Base-by-base conservation (phyloP, 2,797 vertebrate genomes). In the Phrynocephalus forsythii region DNA sequence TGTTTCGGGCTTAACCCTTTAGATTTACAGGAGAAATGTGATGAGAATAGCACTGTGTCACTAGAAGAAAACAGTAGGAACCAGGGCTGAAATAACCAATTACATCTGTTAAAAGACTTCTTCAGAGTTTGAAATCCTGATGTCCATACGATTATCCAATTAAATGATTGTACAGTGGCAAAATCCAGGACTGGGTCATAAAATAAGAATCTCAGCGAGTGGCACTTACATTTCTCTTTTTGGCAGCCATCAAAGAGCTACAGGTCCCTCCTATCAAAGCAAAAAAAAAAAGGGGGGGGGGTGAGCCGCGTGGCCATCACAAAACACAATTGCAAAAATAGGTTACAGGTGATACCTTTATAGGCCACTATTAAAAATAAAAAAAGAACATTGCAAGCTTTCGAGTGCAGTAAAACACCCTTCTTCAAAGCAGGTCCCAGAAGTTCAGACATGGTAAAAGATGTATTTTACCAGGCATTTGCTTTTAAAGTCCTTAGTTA, bases 41-140 rank as follows among this genome's bases (percentile, higher is more conserved):
- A 5, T 77, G 7, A 50, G 44, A 77, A 78, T 38, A 68, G 22
- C n/a, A 75, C 24, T 33, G 56, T 63, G 30, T 44, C 15, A 2
- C 48, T 68, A 67, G 63, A 9, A n/a, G 73, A 84, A 22, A 60
- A 75, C n/a, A 85, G 84, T 8, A 30, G 67, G 73, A 77, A 68
- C 20, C 24, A 30, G 28, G 78, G 73, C 75, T 68, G 38, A 48
- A 78, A 48, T 78, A 24, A 26, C 76, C 44, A 50, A 78, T 77
- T 85, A 77, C 66, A 85, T 15, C 48, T 24, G 20, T 48, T 82
- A 71, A 44, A 76, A 75, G 33, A 18, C 28, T 44, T 76, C 33
- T 56, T 26, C 38, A 20, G 33, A 84, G 72, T 84, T 84, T 75
- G 33, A 67, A 84, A 84, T 84, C 26, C 66, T 84, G 67, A 76